Base-by-base conservation (phyloP, 1,140 invertebrate genomes). In the Hylyphantes graminicola region DNA sequence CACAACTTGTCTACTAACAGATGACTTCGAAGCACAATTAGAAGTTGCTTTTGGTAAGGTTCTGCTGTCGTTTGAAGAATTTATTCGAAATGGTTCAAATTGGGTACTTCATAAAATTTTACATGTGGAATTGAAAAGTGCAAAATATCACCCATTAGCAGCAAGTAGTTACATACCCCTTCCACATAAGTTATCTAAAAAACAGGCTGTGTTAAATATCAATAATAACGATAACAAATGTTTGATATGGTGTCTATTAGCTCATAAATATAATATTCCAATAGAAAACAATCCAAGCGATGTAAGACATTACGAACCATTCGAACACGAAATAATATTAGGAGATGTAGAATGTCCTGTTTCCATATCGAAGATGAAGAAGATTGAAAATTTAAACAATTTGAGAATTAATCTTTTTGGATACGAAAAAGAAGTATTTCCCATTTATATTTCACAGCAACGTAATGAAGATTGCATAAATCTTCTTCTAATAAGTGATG, bases 401-500 rank as follows among this genome's bases (percentile, higher is more conserved):
- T n/a, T 84, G 9, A 57, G 68, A 65, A 76, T 84, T n/a, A 84
- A 77, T 48, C 50, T 84, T 6, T 84, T 65, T 55, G 63, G 72
- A n/a, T 65, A 75, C 5, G 61, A 72, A 19, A 15, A 61, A 35
- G 59, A 76, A 7, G 21, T 84, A 8, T 77, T 77, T 17, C 57
- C 74, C 15, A 19, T 77, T 12, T 50, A 77, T 35, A 77, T 77
- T 35, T 63, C 57, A 15, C n/a, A 77, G n/a, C 17, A 35, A 10
- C 13, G 17, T 2, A 15, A 77, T 35, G 57, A 48, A 51, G 61
- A 63, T 15, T 64, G 61, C n/a, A 15, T 55, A 12, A 77, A 77
- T 17, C 59, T 77, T n/a, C 57, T 77, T 15, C 59, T 77, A 17
- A 67, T 67, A 17, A 21, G 15, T 35, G 21, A 35, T 67, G 64